Conservation (phyloP, 2,113 vertebrate genomes). For the Heptranchias perlo region DNA sequence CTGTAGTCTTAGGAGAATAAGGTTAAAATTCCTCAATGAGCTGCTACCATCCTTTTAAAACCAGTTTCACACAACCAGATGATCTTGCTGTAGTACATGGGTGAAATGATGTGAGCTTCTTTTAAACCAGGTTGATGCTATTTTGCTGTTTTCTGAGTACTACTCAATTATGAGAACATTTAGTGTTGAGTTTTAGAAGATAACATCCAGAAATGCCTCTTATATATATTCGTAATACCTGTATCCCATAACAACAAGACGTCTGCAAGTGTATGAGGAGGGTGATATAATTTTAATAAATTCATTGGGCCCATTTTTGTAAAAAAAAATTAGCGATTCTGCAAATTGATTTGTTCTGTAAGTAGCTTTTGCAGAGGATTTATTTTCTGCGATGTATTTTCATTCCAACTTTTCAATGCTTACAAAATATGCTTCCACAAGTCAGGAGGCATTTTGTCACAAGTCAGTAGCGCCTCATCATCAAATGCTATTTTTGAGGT, state of each 20-base stretch:
- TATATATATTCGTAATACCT: background rate
- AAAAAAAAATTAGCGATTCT: background rate
- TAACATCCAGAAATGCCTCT: background rate
- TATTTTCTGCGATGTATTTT: background rate
- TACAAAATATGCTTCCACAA: background rate
- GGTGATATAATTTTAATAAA: background rate
- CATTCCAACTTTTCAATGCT: background rate
- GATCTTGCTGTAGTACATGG: background rate
- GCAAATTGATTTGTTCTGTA: background rate
- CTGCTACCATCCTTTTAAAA: background rate
- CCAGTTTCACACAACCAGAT: background rate
- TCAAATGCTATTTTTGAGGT: background rate
- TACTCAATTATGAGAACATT: background rate
- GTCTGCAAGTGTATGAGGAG: background rate
- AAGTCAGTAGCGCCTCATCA: background rate
- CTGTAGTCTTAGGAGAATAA: background rate
- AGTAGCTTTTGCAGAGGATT: background rate
- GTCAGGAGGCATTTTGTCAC: background rate
- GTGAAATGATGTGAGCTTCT: background rate
- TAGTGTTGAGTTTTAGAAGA: background rate
- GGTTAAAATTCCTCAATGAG: conserved; percentile 13
- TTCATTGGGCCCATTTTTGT: background rate
- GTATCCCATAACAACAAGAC: background rate
- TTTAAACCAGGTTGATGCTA: background rate
- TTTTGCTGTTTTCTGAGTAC: background rate